Evolutionary conservation across 2,113 vertebrate species (phyloP), one percentile per base, ranked within the genome.

Genomic region (Empidonax traillii): DNA sequence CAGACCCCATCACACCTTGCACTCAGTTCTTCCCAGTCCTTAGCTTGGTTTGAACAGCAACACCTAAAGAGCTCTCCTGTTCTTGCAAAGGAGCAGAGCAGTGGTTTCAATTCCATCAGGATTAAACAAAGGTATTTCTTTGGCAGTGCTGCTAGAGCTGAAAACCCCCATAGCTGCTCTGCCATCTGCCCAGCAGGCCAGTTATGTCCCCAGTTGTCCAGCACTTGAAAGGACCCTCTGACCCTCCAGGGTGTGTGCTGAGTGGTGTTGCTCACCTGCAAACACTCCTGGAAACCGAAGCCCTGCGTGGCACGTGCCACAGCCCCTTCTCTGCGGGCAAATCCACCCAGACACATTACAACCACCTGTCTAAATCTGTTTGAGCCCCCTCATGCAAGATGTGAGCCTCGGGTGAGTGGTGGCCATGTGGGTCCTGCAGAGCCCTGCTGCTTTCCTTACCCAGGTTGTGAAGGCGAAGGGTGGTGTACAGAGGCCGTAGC

Each of bases 391-490:
- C 2, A 0, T 4, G 31, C 35, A 28, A 61, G n/a, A 3, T 0
- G 1, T 4, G 47, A 8, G 11, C 41, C 10, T 20, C 44, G 23
- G 21, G 11, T 10, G 7, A 0, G 0, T 19, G 43, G 21, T 56
- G 46, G 65, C 41, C 5, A 0, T 1, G 2, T 0, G 3, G 37
- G 31, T 31, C 6, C 47, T 59, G 35, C 69, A 47, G 49, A 12
- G 30, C 41, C 58, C 44, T 14, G 65, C 10, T 9, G 65, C 28
- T 67, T 1, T 6, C 3, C 2, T 94, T 97, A 99, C 99, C 98
- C 9, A 98, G 97, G 96, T 99, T 98, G 81, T 99, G 98, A 56
- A 98, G 97, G 80, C 97, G 98, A 18, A 99, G 95, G 63, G 98
- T 97, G 90, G 91, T 65, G 37, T 98, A 99, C 4, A 94, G 87